Evolutionary conservation across 1,140 invertebrate genomes (phyloP).

Genomic region (Phocides pigmalion): DNA sequence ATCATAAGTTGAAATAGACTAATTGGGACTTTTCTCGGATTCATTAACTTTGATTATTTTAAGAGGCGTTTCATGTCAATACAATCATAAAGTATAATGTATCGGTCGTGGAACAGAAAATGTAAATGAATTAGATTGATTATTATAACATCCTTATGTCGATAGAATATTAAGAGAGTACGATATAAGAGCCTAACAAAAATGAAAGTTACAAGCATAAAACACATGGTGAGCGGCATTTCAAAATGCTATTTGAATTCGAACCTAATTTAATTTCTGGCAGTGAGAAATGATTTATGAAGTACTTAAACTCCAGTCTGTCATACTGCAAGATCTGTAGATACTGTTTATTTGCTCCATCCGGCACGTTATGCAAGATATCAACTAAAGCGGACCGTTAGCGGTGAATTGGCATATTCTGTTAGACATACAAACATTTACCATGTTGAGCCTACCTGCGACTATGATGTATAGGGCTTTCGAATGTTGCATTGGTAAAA

Average conservation of each 20-base stretch:
- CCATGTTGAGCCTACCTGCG: constrained; percentile 17
- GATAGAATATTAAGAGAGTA: neutral
- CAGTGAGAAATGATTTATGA: constrained; percentile 31
- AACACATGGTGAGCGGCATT: constrained; percentile 6
- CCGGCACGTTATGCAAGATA: constrained; percentile 34
- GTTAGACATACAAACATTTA: constrained; percentile 35
- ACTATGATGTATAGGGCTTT: constrained; percentile 18
- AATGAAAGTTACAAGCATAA: constrained; percentile 1
- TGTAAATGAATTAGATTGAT: too few relatives aligned
- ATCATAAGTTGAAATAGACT: neutral
- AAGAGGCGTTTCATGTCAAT: too few relatives aligned
- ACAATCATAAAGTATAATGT: too few relatives aligned
- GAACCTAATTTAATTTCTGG: constrained; percentile 32
- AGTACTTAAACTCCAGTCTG: constrained; percentile 33
- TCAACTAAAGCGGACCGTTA: constrained; percentile 27
- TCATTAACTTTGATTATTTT: too few relatives aligned
- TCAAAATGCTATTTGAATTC: constrained; percentile 19
- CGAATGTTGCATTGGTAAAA: constrained; percentile 9
- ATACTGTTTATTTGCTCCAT: constrained; percentile 34
- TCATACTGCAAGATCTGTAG: constrained; percentile 29
- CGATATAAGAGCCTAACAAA: neutral
- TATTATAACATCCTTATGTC: neutral
- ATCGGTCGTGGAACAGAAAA: neutral
- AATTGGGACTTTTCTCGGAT: neutral
- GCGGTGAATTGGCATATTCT: constrained; percentile 34